Evolutionary conservation across 1,140 invertebrate species (phyloP).

Genomic region (Phortica variegata): DNA sequence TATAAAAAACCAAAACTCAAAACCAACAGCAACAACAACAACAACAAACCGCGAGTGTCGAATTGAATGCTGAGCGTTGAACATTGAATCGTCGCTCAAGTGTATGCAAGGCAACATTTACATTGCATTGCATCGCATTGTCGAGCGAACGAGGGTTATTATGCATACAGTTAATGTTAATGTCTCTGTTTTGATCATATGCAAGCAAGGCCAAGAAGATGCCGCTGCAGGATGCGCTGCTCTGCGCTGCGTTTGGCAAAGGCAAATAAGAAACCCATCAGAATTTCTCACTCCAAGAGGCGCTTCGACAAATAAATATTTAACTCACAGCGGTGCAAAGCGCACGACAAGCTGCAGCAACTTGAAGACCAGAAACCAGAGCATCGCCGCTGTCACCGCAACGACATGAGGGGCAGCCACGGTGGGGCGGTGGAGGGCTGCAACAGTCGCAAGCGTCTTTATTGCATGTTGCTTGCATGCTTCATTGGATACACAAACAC

Average conservation of each 20-base stretch:
- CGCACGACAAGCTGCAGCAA: slow-evolving; percentile 21
- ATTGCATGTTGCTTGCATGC: background rate
- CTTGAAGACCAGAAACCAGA: no score
- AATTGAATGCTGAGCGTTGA: no score
- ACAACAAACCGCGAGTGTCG: no score
- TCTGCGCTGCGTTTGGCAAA: slow-evolving; percentile 4
- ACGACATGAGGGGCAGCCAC: slow-evolving; percentile 13
- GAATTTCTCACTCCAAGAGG: slow-evolving; percentile 52
- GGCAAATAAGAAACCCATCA: slow-evolving; percentile 55
- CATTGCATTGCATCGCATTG: no score
- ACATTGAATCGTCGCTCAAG: no score
- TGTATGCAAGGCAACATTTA: no score
- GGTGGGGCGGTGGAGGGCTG: slow-evolving; percentile 6
- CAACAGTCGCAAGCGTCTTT: background rate
- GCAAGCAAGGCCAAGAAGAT: no score
- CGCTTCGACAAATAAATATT: slow-evolving; percentile 55
- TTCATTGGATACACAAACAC: background rate
- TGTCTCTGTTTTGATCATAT: slow-evolving; percentile 28
- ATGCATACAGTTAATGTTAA: slow-evolving; percentile 51
- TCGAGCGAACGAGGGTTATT: slow-evolving; percentile 24
- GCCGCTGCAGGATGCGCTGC: no score
- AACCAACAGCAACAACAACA: no score
- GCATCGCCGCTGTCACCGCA: no score
- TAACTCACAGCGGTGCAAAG: slow-evolving; percentile 49
- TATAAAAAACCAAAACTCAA: slow-evolving; percentile 46